Conservation (phyloP, 1,140 invertebrate species). For the Bicyclus anynana region DNA sequence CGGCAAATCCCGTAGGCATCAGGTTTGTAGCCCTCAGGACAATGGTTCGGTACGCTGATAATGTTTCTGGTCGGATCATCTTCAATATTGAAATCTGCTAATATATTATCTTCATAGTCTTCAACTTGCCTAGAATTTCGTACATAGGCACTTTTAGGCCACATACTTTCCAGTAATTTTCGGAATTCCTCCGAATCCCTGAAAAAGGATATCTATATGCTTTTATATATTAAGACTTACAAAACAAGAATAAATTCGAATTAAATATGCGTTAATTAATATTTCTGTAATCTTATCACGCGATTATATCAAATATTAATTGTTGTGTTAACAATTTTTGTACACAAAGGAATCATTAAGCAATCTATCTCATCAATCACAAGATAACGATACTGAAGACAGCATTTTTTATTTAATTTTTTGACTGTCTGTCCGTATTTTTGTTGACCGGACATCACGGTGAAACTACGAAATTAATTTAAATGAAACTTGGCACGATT, state of each 20-base stretch:
- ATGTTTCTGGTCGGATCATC: conserved; percentile 29
- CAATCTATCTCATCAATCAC: too few relatives aligned
- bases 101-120: neutral
- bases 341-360: too few relatives aligned
- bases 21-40: conserved; percentile 44
- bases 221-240: neutral
- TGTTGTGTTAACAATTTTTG: too few relatives aligned
- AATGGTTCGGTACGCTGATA: conserved; percentile 49
- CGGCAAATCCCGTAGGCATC: conserved; percentile 49
- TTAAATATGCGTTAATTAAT: too few relatives aligned
- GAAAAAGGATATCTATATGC: conserved; percentile 4
- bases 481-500: too few relatives aligned
- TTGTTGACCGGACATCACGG: too few relatives aligned
- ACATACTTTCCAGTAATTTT: conserved; percentile 5
- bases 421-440: too few relatives aligned
- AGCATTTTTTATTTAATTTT: too few relatives aligned
- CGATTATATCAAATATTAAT: too few relatives aligned
- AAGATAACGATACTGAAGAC: too few relatives aligned
- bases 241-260: too few relatives aligned
- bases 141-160: neutral
- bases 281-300: neutral
- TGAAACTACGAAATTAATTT: too few relatives aligned
- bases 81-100: neutral
- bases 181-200: conserved; percentile 11
- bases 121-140: neutral